phyloP scores from a whole-genome alignment of 2,113 vertebrate species.

The Megaleporinus macrocephalus region DNA sequence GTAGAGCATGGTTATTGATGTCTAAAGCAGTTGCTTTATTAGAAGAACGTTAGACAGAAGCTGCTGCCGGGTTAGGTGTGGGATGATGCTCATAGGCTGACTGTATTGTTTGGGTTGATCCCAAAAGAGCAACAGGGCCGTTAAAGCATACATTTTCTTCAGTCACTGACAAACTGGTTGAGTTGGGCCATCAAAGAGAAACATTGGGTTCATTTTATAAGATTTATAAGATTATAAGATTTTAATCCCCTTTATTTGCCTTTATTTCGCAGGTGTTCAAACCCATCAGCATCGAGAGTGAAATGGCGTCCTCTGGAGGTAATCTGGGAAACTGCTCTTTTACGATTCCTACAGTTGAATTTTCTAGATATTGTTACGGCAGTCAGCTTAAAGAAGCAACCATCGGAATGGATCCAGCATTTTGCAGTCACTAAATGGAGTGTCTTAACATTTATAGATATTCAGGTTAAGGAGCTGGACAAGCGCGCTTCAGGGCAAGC shows the following conservation, averaged over 20 bases:
- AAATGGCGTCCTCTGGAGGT: slow-evolving; percentile 74
- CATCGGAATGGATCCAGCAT: no score
- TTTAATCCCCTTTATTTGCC: neutral
- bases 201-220: neutral
- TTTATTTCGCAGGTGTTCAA: slow-evolving; percentile 55
- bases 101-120: neutral
- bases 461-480: slow-evolving; percentile 94
- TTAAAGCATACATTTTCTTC: neutral
- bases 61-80: slow-evolving; percentile 13
- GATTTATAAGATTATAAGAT: slow-evolving; percentile 6
- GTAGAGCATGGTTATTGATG: neutral
- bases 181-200: neutral
- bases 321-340: slow-evolving; percentile 24
- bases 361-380: slow-evolving; percentile 3
- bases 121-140: neutral
- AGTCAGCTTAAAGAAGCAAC: neutral
- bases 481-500: slow-evolving; percentile 94
- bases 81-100: neutral
- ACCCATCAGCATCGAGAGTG: slow-evolving; percentile 46
- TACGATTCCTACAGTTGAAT: neutral
- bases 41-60: neutral
- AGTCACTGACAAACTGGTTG: neutral
- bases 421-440: neutral
- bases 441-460: slow-evolving; percentile 71
- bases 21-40: neutral